Conservation (phyloP, 2,888 invertebrate species). For the Chydorus sphaericus region DNA sequence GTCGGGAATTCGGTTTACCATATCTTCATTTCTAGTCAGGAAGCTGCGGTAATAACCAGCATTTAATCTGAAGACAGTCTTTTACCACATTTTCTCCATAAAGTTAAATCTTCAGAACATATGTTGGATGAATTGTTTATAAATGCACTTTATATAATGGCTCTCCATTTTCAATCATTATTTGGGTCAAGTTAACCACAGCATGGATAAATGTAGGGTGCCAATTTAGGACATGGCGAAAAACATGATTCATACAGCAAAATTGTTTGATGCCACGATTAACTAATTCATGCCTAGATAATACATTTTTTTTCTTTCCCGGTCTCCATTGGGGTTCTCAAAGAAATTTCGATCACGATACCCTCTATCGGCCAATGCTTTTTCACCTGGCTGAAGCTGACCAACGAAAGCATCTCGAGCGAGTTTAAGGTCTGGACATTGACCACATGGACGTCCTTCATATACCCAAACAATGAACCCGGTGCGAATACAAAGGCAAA, state of each 20-base stretch:
- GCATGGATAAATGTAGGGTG: not conserved
- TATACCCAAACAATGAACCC: not conserved
- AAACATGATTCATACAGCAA: not conserved
- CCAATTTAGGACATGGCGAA: not conserved
- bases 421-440: not conserved
- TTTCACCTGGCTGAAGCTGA: not conserved
- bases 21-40: no score
- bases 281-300: not conserved
- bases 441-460: not conserved
- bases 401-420: not conserved
- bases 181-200: not conserved
- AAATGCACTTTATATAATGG: not conserved
- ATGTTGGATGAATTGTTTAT: no score
- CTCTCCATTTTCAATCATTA: not conserved
- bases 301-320: not conserved
- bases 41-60: no score
- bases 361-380: not conserved
- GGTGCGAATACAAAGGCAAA: not conserved
- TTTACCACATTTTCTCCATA: no score
- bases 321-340: not conserved
- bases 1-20: no score
- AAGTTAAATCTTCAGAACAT: no score
- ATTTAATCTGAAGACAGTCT: no score
- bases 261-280: not conserved
- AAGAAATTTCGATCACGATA: not conserved